A percentile compares a stretch with the other conserved stretches of the same genome.
phyloP scores from a whole-genome alignment of 2,888 invertebrate genomes.

The Crocallis elinguaria region DNA sequence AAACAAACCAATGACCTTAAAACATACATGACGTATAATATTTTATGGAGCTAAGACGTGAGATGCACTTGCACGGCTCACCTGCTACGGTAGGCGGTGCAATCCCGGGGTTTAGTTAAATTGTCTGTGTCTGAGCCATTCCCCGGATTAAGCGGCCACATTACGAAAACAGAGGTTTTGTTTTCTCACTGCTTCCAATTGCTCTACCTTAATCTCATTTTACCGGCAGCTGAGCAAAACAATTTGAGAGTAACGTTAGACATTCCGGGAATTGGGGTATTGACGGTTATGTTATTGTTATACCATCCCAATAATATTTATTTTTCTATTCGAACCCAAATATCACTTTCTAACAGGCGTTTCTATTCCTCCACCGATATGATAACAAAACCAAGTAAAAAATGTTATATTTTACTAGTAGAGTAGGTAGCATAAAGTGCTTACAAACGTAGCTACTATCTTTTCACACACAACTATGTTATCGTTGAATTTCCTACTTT shows the following conservation, averaged over 20 bases:
- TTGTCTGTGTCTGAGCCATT: constrained; percentile 52
- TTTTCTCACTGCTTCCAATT: constrained; percentile 47
- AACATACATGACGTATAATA: no score
- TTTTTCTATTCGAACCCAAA: constrained; percentile 3
- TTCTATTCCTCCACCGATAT: background rate
- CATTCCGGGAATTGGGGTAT: constrained; percentile 38
- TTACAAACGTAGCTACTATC: background rate
- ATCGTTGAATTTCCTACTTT: background rate
- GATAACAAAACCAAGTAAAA: background rate
- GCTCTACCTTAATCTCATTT: constrained; percentile 60
- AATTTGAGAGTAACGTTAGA: constrained; percentile 47
- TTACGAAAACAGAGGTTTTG: constrained; percentile 56
- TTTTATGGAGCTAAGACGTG: no score
- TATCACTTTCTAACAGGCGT: background rate
- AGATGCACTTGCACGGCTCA: constrained; percentile 12
- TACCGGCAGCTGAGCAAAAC: constrained; percentile 54
- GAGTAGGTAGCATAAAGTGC: no score
- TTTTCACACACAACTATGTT: background rate
- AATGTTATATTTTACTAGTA: no score
- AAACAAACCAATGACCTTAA: no score
- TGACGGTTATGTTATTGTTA: constrained; percentile 14
- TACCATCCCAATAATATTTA: constrained; percentile 5
- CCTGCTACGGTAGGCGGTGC: constrained; percentile 28
- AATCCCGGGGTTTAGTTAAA: constrained; percentile 50
- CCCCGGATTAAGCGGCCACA: constrained; percentile 52